Conservation (phyloP, 2,888 invertebrate genomes). For the Temnothorax unifasciatus region DNA sequence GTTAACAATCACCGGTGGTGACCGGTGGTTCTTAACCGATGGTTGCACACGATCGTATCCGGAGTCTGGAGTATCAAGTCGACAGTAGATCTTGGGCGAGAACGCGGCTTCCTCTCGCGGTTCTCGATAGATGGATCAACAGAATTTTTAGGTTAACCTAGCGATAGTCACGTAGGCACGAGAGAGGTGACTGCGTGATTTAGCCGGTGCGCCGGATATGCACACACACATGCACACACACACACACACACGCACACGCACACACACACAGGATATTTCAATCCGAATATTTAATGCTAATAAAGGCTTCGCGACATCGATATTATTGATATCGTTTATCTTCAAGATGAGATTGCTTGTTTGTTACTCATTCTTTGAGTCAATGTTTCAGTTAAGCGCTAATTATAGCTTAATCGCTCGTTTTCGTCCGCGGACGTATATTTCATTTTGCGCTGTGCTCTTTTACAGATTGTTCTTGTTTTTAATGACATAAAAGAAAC, state of each 20-base stretch:
- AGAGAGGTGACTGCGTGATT: neutral
- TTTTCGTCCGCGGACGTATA: neutral
- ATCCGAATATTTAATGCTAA: neutral
- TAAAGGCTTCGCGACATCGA: neutral
- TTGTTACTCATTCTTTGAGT: neutral
- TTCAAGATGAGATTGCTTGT: neutral
- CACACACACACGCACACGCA: too few relatives aligned
- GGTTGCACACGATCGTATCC: neutral
- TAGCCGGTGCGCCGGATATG: neutral
- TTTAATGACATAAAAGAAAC: neutral
- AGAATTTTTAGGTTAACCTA: slow-evolving; percentile 48
- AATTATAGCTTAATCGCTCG: neutral
- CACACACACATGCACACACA: too few relatives aligned
- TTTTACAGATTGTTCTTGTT: neutral
- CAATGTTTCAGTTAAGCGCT: neutral
- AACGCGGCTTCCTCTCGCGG: neutral
- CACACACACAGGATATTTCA: neutral
- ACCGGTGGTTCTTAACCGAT: neutral
- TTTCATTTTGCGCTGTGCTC: neutral
- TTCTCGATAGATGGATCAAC: neutral
- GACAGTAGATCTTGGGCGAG: neutral
- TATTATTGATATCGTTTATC: neutral
- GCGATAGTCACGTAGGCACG: slow-evolving; percentile 5
- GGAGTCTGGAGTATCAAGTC: too few relatives aligned
- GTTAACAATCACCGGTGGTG: neutral